Conservation (phyloP, 2,888 invertebrate genomes). For the Rhagonycha fulva region DNA sequence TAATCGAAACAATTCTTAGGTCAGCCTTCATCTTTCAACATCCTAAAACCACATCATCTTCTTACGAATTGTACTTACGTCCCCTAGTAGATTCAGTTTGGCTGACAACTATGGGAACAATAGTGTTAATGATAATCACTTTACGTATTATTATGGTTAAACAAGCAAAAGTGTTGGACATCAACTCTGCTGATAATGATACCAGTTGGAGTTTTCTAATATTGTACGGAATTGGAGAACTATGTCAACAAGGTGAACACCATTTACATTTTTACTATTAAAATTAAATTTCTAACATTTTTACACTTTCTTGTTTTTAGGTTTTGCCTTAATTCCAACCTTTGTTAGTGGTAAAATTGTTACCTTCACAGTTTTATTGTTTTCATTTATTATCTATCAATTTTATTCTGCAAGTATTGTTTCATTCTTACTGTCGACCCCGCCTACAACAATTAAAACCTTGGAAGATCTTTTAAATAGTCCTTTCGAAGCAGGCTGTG, state of each 20-base stretch:
- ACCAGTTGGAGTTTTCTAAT: constrained; percentile 56
- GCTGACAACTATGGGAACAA: constrained; percentile 51
- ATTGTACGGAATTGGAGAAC: constrained; percentile 36
- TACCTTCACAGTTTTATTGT: constrained; percentile 51
- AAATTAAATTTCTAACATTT: background rate
- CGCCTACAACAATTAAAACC: constrained; percentile 65
- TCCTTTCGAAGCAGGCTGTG: constrained; percentile 63
- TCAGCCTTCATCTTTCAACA: constrained; percentile 70
- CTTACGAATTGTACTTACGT: constrained; percentile 66
- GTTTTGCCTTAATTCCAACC: constrained; percentile 42
- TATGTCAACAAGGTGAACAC: constrained; percentile 49
- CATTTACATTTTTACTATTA: too few relatives aligned
- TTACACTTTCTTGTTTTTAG: background rate
- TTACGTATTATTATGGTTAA: constrained; percentile 40
- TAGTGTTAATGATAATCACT: constrained; percentile 39
- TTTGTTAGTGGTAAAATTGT: constrained; percentile 42
- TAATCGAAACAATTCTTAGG: constrained; percentile 49
- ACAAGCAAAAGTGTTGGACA: constrained; percentile 31
- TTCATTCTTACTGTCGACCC: constrained; percentile 65
- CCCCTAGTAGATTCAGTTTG: constrained; percentile 65
- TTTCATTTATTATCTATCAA: constrained; percentile 66
- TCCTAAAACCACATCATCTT: constrained; percentile 63
- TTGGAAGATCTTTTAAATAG: constrained; percentile 64
- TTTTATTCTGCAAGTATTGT: constrained; percentile 74
- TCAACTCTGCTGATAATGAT: constrained; percentile 41